phyloP scores from a whole-genome alignment of 2,797 vertebrate genomes.

The Epinephelus coioides region DNA sequence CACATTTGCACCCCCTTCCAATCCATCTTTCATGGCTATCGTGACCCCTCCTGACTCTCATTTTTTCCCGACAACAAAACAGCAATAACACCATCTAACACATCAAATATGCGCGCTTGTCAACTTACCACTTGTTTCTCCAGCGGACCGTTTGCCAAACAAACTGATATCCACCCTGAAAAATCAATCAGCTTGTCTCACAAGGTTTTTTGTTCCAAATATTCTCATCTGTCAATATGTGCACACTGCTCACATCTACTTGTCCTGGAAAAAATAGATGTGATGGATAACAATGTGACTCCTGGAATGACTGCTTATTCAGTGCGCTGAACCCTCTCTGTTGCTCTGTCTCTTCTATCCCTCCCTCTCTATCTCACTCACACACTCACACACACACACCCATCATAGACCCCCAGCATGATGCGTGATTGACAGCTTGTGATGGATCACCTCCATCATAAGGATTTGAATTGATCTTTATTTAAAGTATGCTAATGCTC shows the following conservation, averaged over 20 bases:
- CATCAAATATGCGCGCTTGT: constrained; percentile 27
- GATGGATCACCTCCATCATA: background rate
- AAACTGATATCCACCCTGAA: constrained; percentile 53
- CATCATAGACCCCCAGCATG: constrained; percentile 11
- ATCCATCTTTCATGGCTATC: background rate
- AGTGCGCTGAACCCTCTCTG: constrained; percentile 28
- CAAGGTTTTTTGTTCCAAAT: constrained; percentile 42
- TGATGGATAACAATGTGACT: constrained; percentile 57
- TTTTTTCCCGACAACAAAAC: background rate
- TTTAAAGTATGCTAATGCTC: constrained; percentile 5
- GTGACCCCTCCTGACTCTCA: background rate
- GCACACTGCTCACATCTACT: constrained; percentile 43
- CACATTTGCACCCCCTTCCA: background rate
- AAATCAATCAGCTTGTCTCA: constrained; percentile 59
- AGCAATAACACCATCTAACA: background rate
- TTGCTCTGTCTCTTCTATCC: constrained; percentile 29
- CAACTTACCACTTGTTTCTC: constrained; percentile 72
- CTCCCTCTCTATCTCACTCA: constrained; percentile 18
- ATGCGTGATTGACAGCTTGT: constrained; percentile 4
- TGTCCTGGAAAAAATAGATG: constrained; percentile 39
- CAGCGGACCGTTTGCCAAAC: constrained; percentile 27
- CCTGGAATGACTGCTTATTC: constrained; percentile 58
- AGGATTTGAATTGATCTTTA: constrained; percentile 27
- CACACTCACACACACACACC: constrained; percentile 3
- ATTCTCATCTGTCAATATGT: constrained; percentile 65